Evolutionary conservation across 2,797 vertebrate species (phyloP), one percentile per base, ranked within the genome.

Genomic region (Takifugu ocellatus): DNA sequence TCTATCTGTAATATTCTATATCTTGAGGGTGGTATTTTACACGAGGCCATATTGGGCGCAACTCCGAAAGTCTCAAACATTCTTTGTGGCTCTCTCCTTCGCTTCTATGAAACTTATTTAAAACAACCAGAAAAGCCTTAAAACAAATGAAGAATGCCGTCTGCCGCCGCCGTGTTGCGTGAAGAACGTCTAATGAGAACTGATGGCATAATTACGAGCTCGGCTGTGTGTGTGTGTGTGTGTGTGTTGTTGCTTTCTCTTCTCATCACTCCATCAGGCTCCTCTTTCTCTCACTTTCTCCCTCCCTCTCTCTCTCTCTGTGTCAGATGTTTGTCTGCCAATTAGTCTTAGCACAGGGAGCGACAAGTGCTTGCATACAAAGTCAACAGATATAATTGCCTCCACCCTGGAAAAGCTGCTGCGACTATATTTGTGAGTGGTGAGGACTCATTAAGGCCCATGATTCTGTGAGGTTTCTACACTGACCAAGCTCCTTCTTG

Each of bases 341-440:
- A 80, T 82, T 84, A 80, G 62, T 66, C 62, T 27, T 48, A 77
- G 74, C 64, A 61, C 63, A 72, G 61, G 49, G 54, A 70, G 60
- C 63, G 78, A 79, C 71, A 74, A 70, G 60, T 43, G 31, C 57
- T 56, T 66, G 70, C 66, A 62, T 66, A 65, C 62, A 60, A 74
- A 82, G 79, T 78, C 77, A 81, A 83, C 81, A 86, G 77, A 81
- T 77, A 80, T 79, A 87, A 86, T 78, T 86, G 81, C 75, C 66
- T 76, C 53, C 57, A 68, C 68, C 70, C 62, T 61, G 70, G 74
- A 81, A 79, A 82, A 77, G 68, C 64, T 57, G 49, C 54, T 53
- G 67, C 66, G 73, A 65, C 63, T 75, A 61, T 71, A 68, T 77
- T 70, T 73, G 61, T 59, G 68, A 78, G 63, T 72, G 61, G 56